phyloP scores from a whole-genome alignment of 2,888 invertebrate genomes.

The Neoascia interrupta region DNA sequence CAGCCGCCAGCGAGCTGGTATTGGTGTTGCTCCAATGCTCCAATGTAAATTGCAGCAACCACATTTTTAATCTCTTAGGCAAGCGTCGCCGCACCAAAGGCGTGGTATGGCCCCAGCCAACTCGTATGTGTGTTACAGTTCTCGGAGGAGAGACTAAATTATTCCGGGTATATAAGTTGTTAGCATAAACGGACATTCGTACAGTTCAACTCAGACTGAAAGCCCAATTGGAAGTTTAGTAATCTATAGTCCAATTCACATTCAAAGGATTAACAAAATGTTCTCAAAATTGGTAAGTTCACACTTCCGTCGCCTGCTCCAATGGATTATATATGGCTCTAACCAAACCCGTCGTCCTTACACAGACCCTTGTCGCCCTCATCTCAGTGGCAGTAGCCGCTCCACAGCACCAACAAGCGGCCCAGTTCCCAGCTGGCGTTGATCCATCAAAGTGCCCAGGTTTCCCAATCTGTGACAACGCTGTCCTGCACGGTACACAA shows the following conservation, averaged over 20 bases:
- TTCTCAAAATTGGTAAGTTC: conserved; percentile 79
- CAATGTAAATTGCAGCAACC: conserved; percentile 68
- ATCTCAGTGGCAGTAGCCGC: conserved; percentile 77
- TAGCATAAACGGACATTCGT: conserved; percentile 72
- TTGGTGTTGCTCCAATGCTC: conserved; percentile 48
- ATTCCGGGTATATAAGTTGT: conserved; percentile 77
- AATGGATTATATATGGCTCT: conserved; percentile 49
- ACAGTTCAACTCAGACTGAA: conserved; percentile 78
- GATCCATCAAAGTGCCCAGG: conserved; percentile 80
- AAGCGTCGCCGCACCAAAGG: conserved; percentile 54
- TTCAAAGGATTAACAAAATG: conserved; percentile 73
- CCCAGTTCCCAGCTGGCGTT: conserved; percentile 80
- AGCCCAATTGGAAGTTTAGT: conserved; percentile 80
- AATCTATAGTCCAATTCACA: conserved; percentile 79
- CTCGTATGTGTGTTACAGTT: conserved; percentile 59
- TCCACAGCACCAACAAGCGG: conserved; percentile 78
- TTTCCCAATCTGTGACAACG: conserved; percentile 81
- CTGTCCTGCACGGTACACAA: conserved; percentile 78
- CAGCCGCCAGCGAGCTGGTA: conserved; percentile 20
- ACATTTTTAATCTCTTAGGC: conserved; percentile 69
- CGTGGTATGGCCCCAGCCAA: conserved; percentile 56
- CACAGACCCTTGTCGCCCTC: conserved; percentile 76
- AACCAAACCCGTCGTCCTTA: conserved; percentile 30
- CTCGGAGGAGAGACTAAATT: conserved; percentile 65
- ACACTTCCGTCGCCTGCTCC: neutral